Percentiles rank a stretch among this genome's conserved stretches.
These are phyloP conservation scores for Eciton burchellii DNA, from an alignment of 1,140 invertebrate species.

Conservation along the genomic window DNA sequence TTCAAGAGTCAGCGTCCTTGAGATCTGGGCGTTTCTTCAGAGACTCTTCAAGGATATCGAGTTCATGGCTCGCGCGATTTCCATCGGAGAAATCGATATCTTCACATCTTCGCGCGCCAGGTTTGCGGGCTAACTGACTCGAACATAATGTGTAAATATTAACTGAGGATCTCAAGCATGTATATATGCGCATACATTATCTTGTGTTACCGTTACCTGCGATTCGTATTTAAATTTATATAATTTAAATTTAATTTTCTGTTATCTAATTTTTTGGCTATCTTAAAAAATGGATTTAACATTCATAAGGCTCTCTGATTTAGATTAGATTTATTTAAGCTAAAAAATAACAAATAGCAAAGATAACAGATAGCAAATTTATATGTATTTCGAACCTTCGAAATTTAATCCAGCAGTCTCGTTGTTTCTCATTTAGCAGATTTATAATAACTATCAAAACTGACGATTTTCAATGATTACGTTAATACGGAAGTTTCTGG, in stretches of 20 bases:
- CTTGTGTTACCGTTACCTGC: neutral
- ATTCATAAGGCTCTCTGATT: too few species aligned
- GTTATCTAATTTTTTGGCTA: neutral
- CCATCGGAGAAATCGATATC: conserved; percentile 56
- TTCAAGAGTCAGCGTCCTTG: conserved; percentile 65
- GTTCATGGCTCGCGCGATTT: conserved; percentile 59
- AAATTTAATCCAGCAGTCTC: neutral
- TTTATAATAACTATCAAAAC: neutral
- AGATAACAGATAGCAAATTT: too few species aligned
- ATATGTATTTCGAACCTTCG: too few species aligned
- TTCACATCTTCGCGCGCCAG: neutral
- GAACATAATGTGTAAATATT: conserved; percentile 13
- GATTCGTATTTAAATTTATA: neutral
- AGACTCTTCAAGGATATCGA: conserved; percentile 43
- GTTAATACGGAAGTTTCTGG: conserved; percentile 9
- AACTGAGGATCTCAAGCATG: neutral
- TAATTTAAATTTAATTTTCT: neutral
- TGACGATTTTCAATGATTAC: conserved; percentile 8
- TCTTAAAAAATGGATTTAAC: neutral
- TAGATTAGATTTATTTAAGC: too few species aligned
- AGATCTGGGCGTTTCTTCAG: conserved; percentile 54
- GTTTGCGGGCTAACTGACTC: neutral
- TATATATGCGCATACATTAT: neutral
- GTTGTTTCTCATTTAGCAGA: neutral
- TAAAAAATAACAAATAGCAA: neutral